phyloP scores from a whole-genome alignment of 2,888 invertebrate species.

The Opisthograptis luteolata region DNA sequence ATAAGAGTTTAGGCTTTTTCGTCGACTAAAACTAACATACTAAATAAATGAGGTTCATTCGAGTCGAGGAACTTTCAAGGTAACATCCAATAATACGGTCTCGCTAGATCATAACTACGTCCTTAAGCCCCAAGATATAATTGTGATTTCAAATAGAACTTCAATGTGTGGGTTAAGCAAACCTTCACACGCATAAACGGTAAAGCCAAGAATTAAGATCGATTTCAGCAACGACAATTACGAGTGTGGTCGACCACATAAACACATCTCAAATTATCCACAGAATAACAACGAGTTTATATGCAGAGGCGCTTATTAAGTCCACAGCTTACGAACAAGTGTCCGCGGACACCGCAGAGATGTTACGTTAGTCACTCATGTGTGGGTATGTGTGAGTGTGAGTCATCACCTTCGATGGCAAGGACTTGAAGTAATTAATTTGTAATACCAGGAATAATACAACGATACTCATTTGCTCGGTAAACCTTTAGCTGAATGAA shows the following conservation, averaged over 20 bases:
- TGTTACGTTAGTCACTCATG: conserved; percentile 56
- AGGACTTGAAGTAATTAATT: conserved; percentile 46
- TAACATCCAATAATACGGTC: no score
- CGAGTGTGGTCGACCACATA: conserved; percentile 36
- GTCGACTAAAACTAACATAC: no score
- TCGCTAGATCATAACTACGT: no score
- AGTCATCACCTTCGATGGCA: conserved; percentile 51
- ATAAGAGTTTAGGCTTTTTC: no score
- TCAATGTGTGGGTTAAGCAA: not conserved
- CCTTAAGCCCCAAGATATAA: not conserved
- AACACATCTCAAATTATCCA: conserved; percentile 22
- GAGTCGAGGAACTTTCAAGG: no score
- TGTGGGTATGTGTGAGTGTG: conserved; percentile 40
- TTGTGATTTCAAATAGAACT: not conserved
- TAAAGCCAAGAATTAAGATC: conserved; percentile 12
- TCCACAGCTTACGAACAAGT: conserved; percentile 19
- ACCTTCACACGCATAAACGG: conserved; percentile 1
- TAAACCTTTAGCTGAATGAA: conserved; percentile 39
- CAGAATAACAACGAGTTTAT: conserved; percentile 17
- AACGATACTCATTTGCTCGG: conserved; percentile 57
- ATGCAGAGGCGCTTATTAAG: conserved; percentile 20
- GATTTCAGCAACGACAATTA: conserved; percentile 30
- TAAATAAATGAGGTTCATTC: no score
- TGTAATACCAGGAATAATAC: conserved; percentile 67
- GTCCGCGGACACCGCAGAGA: conserved; percentile 15